Evolutionary conservation across 2,797 vertebrate species (phyloP), one percentile per base, ranked within the genome.

Genomic region (Hafferia zeledoni): DNA sequence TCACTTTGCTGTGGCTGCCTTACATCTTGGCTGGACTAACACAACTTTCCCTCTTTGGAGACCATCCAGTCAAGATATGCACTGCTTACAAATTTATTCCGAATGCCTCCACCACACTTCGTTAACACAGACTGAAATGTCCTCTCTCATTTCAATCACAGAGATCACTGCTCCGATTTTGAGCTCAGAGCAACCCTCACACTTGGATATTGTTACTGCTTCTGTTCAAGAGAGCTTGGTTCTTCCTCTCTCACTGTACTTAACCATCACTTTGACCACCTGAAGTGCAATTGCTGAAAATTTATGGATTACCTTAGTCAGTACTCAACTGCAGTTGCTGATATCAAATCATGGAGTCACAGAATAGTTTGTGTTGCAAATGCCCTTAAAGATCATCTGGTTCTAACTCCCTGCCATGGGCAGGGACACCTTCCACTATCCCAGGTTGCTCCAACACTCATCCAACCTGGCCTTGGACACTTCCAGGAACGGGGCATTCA

Each of bases 21-120:
- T 11, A 74, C n/a, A 10, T 91, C 65, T 82, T 77, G 91, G 80
- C 75, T 70, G 55, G 53, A 33, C 39, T 67, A 25, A 70, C 4
- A 22, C 15, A 52, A 44, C 64, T 79, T 78, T 50, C 50, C 78
- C 55, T 90, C 76, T 85, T 91, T 95, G 95, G 93, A 95, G 64
- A 61, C 33, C 67, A 67, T 78, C 94, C 93, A 96, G 57, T 0
- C 0, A 55, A 77, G 68, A 27, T 70, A 70, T 72, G 20, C 2
- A 4, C 30, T 16, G 44, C 24, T 53, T 75, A 69, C 44, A 70
- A 77, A 93, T 88, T 59, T 89, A 94, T 94, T 92, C 75, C 41
- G 69, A 96, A 78, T 31, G 43, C 3, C 6, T 95, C 44, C 11
- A 5, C n/a, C 0, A 0, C 33, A 4, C 88, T 95, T 90, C 60